Evolutionary conservation across 2,113 vertebrate species (phyloP).

Genomic region (Lophotis ruficrista): DNA sequence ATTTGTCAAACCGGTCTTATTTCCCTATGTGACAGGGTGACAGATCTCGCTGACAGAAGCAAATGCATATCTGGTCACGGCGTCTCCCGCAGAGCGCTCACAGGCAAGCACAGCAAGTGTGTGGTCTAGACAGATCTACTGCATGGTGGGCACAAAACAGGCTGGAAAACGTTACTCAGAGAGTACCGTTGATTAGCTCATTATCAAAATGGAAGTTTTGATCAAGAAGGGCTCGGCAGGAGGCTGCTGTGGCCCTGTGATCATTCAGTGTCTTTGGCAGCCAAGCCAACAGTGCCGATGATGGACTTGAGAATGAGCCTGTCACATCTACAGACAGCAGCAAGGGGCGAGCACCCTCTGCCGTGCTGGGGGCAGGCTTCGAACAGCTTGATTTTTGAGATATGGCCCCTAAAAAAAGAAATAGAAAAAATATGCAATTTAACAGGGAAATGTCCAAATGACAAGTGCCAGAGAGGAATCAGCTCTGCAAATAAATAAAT

Average conservation of each 20-base stretch:
- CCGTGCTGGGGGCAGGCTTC: not conserved
- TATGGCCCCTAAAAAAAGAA: not conserved
- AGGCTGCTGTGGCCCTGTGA: not conserved
- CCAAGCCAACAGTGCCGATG: accelerated
- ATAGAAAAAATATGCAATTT: not conserved
- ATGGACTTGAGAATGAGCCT: not conserved
- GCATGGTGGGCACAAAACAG: not conserved
- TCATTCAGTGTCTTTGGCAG: not conserved
- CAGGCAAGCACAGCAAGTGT: not conserved
- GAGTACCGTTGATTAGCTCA: not conserved
- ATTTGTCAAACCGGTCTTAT: conserved; percentile 33
- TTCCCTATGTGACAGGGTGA: conserved; percentile 52
- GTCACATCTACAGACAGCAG: not conserved
- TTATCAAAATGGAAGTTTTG: conserved; percentile 30
- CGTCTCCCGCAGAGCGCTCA: not conserved
- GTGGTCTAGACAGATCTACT: conserved; percentile 50
- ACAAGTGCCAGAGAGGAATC: not conserved
- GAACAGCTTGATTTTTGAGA: not conserved
- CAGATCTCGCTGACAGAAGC: conserved; percentile 50
- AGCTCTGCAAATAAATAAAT: not conserved
- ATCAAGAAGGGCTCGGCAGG: not conserved
- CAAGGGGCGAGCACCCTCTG: not conserved
- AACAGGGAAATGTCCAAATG: not conserved
- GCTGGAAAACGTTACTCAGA: not conserved
- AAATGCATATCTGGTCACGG: conserved; percentile 53